phyloP scores from a whole-genome alignment of 2,113 vertebrate species.

The Monarcha castaneiventris region DNA sequence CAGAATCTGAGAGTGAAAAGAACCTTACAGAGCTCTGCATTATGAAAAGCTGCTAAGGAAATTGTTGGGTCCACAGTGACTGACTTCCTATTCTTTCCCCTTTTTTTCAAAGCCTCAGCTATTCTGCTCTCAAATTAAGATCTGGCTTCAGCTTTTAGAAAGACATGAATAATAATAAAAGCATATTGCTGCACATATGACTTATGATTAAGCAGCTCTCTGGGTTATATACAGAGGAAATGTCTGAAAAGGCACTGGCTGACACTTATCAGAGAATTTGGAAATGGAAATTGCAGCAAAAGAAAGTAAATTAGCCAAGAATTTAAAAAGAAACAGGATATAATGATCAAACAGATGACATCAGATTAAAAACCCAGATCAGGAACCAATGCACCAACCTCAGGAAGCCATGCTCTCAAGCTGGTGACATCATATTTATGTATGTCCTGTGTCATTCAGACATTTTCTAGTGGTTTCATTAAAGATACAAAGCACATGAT shows the following conservation, averaged over 20 bases:
- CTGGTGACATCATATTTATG: conserved; percentile 30
- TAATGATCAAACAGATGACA: conserved; percentile 35
- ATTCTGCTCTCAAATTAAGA: conserved; percentile 52
- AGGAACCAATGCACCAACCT: neutral
- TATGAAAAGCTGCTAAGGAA: conserved; percentile 9
- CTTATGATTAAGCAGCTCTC: conserved; percentile 55
- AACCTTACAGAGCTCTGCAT: neutral
- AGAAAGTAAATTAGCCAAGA: conserved; percentile 55
- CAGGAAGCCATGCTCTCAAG: neutral
- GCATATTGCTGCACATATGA: conserved; percentile 53
- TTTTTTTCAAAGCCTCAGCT: neutral
- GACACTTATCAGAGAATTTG: conserved; percentile 57
- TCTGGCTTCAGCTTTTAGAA: conserved; percentile 27
- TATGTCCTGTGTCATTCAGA: neutral
- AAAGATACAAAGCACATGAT: neutral
- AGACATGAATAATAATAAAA: conserved; percentile 56
- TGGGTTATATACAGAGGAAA: conserved; percentile 54
- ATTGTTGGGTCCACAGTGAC: neutral
- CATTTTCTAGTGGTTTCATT: neutral
- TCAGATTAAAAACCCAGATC: conserved; percentile 47
- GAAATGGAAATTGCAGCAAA: conserved; percentile 59
- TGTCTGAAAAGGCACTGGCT: conserved; percentile 57
- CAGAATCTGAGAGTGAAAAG: neutral
- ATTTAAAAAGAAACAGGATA: conserved; percentile 46
- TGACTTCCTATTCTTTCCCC: neutral